Evolutionary conservation across 2,113 vertebrate species (phyloP), one percentile per base, ranked within the genome.

Genomic region (Phodopus roborovskii): DNA sequence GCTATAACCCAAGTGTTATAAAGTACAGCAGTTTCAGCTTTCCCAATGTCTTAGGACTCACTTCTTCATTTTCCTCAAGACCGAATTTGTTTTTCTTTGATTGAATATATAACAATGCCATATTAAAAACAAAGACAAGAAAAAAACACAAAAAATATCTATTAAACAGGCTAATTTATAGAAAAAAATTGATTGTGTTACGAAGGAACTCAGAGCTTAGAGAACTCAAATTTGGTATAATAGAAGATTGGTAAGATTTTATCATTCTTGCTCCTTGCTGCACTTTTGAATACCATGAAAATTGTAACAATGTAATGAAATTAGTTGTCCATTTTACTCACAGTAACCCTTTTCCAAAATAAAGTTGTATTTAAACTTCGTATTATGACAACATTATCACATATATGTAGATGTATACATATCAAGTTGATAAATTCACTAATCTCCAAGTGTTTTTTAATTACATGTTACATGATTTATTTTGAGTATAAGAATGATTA

Each of bases 151-250:
- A 56, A 56, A 56, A 56, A 56, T 3, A 56, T 13, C 30, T 70
- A 45, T 92, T 95, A 98, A 97, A 98, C 96, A 77, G 97, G 28
- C 90, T 97, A 95, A 97, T 97, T 96, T 93, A 97, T 81, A 95
- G 24, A 97, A 97, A 97, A 97, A 97, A 97, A 97, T 94, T 93
- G 58, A 92, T 81, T 39, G n/a, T 56, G 33, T 81, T 36, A 17
- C 3, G 62, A 28, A 62, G 24, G 16, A 83, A 26, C 6, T 33
- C 56, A 26, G 22, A 60, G 12, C 1, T n/a, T 39, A 60, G 79
- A 17, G 12, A 60, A 83, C 13, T 39, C 22, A 83, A 16, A 60
- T 4, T n/a, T 60, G 5, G 9, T 83, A 42, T 42, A 83, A 42
- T 42, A 45, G 81, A 62, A 83, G 62, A 17, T 62, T 5, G 1